Conservation (phyloP, 1,140 invertebrate genomes). For the Battus philenor region DNA sequence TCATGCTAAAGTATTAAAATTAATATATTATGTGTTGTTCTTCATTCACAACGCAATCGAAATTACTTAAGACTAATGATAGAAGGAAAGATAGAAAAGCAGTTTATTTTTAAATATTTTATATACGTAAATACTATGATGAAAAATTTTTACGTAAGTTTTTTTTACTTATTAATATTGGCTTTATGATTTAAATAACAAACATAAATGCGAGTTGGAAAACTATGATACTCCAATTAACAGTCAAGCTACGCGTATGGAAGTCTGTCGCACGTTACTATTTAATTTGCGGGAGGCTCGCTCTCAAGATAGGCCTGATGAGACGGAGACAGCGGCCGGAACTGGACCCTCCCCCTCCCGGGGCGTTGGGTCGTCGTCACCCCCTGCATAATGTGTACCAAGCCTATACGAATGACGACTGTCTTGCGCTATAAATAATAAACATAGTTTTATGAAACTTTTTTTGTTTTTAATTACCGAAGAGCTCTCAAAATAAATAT, state of each 20-base stretch:
- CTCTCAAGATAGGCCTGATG: slow-evolving; percentile 66
- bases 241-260: slow-evolving; percentile 24
- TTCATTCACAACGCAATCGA: no score
- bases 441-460: neutral
- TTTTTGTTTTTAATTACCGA: slow-evolving; percentile 9
- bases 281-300: slow-evolving; percentile 65
- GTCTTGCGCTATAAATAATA: slow-evolving; percentile 14
- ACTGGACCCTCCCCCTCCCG: slow-evolving; percentile 32
- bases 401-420: slow-evolving; percentile 51
- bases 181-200: no score
- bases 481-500: neutral
- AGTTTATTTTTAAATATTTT: no score
- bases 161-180: no score
- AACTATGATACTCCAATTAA: slow-evolving; percentile 15
- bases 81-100: no score
- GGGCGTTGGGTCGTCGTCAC: slow-evolving; percentile 22
- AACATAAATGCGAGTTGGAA: no score
- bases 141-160: no score
- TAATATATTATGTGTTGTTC: no score
- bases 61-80: no score
- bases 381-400: slow-evolving; percentile 49
- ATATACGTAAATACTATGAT: no score
- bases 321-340: slow-evolving; percentile 68
- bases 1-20: no score
- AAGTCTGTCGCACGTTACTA: slow-evolving; percentile 50